These are phyloP conservation scores for Stercorarius parasiticus DNA, from an alignment of 2,113 vertebrate species.

Conservation along the genomic window DNA sequence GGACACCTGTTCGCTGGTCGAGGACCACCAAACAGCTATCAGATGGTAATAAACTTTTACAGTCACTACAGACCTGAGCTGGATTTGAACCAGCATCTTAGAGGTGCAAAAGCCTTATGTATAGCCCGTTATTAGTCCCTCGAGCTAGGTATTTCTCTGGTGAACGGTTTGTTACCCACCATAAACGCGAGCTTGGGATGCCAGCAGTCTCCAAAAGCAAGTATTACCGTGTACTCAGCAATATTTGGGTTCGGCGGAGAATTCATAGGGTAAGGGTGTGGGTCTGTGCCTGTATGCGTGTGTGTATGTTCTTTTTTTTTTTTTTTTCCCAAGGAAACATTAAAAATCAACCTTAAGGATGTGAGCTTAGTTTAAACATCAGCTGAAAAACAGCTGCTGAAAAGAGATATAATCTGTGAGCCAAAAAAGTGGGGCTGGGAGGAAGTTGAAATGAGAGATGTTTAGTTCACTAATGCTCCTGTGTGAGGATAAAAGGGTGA, in stretches of 20 bases:
- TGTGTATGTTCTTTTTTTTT: not conserved
- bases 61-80: slow-evolving; percentile 22
- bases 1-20: slow-evolving; percentile 34
- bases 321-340: slow-evolving; percentile 42
- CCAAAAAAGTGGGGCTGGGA: slow-evolving; percentile 73
- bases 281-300: not conserved
- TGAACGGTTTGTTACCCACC: not conserved
- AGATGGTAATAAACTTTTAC: slow-evolving; percentile 47
- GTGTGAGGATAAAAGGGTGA: slow-evolving; percentile 78
- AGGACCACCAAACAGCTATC: slow-evolving; percentile 55
- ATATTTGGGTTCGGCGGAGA: not conserved
- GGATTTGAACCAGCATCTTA: slow-evolving; percentile 48
- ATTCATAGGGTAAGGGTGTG: not conserved
- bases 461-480: slow-evolving; percentile 80
- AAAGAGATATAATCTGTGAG: slow-evolving; percentile 39
- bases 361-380: slow-evolving; percentile 73
- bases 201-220: not conserved
- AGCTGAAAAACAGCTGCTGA: slow-evolving; percentile 83
- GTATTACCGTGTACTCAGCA: fast-evolving
- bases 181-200: not conserved
- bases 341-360: slow-evolving; percentile 69
- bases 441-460: slow-evolving; percentile 78
- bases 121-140: not conserved
- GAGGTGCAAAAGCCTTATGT: slow-evolving; percentile 35
- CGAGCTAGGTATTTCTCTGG: not conserved